Base-by-base conservation (phyloP, 2,113 vertebrate genomes). In the Notarius quadriscutis region DNA sequence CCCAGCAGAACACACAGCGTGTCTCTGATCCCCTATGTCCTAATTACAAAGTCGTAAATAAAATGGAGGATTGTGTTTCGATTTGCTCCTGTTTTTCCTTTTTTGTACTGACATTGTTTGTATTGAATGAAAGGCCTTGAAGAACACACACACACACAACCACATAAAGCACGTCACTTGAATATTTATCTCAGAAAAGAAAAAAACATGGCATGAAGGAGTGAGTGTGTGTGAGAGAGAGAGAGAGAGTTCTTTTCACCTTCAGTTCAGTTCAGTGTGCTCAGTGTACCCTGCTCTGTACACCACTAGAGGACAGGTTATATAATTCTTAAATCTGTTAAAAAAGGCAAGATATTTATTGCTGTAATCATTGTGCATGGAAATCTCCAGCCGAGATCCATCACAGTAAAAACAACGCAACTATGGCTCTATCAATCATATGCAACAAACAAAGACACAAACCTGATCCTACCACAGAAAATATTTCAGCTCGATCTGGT, bases 11-110 rank as follows among this genome's bases (percentile, higher is more conserved):
- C 86, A 86, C 60, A 50, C 84, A 71, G 27, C 22, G 55, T 77
- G 63, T 20, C 79, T 62, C 84, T 74, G 78, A 88, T 90, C 89
- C 91, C 83, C 85, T 71, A 55, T 83, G 86, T 91, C 86, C 88
- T 96, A 94, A 96, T 95, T 95, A 95, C 94, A 94, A 92, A 92
- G 91, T 92, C 91, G 94, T 95, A 94, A 94, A 93, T 88, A 91
- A 93, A 94, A 92, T 90, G 89, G 91, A 92, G 93, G 93, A 95
- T 94, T 95, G 94, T 90, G 91, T 91, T 93, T 92, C 82, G 93
- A 93, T 93, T 86, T 82, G 9, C 25, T 27, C 30, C 25, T 22
- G 34, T 91, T 89, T 84, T 89, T 88, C 88, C 90, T 93, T 90
- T 92, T 90, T 92, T 90, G 86, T 83, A 41, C 41, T 87, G 87